Base-by-base conservation (phyloP, 2,888 invertebrate species). In the Drosophila formosana region DNA sequence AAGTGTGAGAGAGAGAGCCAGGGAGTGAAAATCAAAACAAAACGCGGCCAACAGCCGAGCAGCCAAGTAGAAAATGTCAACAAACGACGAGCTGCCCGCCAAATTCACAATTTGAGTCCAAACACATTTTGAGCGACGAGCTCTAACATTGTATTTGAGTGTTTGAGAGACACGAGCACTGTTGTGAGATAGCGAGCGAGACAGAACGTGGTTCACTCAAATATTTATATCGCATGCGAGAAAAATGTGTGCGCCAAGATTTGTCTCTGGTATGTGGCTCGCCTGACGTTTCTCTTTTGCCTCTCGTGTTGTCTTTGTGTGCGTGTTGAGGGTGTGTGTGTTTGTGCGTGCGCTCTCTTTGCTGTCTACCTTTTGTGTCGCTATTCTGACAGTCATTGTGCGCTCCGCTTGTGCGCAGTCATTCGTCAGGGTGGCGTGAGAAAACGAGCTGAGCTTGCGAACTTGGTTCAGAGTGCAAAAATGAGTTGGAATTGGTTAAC, bases 21-120 rank as follows among this genome's bases (percentile, higher is more conserved):
- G 45, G 8, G 52, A 63, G 25, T 50, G 50, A 75, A 74, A 74
- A 87, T 75, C 80, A 87, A 87, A 87, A 88, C 85, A 89, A 85
- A 80, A 71, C 61, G 77, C 70, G 63, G 66, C 75, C 74, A 72
- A 61, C 51, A 58, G 60, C 13, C 62, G 53, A 50, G 72, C 61
- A 55, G 52, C 64, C 64, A 70, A 72, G 75, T 75, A 72, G 72
- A 82, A 81, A 82, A 80, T 77, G 87, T 80, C 78, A 87, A 84
- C 77, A 88, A 88, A 82, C 77, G 75, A 81, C 77, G 73, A 81
- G 71, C 71, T 84, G 86, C 90, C 86, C 90, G 91, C 90, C 90
- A 90, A 90, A 88, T 79, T 81, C 52, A 67, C 64, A 64, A 53
- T 50, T 56, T 64, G 57, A 80, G 73, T 68, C 49, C n/a, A 66